Base-by-base conservation (phyloP, 2,113 vertebrate genomes). In the Mesoclemmys tuberculata region DNA sequence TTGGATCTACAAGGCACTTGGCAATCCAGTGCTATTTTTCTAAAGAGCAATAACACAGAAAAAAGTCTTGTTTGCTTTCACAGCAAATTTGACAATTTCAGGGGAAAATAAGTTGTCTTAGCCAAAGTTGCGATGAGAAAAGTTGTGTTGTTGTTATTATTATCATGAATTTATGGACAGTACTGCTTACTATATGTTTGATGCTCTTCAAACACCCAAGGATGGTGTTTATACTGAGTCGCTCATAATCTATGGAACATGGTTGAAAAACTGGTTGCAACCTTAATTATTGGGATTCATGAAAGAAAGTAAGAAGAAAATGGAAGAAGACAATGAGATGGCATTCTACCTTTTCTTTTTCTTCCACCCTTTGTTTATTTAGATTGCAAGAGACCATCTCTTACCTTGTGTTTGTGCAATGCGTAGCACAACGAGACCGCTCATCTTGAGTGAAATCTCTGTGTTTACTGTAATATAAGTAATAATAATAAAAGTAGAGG, bases 221-320 rank as follows among this genome's bases (percentile, higher is more conserved):
- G 0, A 0, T 35, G 1, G 0, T 52, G 71, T 78, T 24, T 49
- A 10, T 27, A 51, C 29, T 18, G 74, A 3, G 3, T 22, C 31
- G 21, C 41, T 93, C n/a, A 12, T 4, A 35, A 8, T 4, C 41
- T 85, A 4, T 27, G 74, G 12, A 56, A 74, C 22, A 38, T 10
- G 11, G 10, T 35, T 85, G 46, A 6, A 79, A 54, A 51, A 56
- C 11, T 22, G 2, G 0, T 0, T 35, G 68, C 38, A 74, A 24
- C 3, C 38, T 77, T 77, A 4, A 29, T 9, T 71, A 71, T 71
- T 22, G 8, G 35, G 64, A 71, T n/a, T 13, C 16, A 38, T 38
- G 64, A 19, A 71, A 71, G n/a, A 71, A 68, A 68, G 31, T 26
- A 35, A 4, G 2, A 44, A 26, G 18, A 55, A n/a, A 49, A n/a